These are phyloP conservation scores for Telenomus remus DNA, from an alignment of 1,140 invertebrate species.

Conservation along the genomic window DNA sequence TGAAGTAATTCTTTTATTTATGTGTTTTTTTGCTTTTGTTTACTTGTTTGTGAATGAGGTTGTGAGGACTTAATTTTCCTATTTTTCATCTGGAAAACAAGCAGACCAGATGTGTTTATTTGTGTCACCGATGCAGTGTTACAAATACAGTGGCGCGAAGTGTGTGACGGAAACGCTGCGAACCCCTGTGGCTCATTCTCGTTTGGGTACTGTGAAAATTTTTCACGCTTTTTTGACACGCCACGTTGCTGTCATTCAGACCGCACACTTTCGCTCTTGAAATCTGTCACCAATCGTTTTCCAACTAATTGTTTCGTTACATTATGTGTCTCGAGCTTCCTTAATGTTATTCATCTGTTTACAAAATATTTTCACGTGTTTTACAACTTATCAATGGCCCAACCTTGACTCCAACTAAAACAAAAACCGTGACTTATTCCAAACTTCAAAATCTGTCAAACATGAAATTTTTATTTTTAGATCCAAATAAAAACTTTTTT, in stretches of 20 bases:
- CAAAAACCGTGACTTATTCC: too few species aligned
- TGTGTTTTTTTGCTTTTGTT: too few species aligned
- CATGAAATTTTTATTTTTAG: too few species aligned
- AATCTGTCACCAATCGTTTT: constrained; percentile 38
- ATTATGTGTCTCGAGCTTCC: neutral
- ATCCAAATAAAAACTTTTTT: too few species aligned
- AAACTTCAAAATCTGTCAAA: too few species aligned
- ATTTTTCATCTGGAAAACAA: neutral
- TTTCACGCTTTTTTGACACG: constrained; percentile 65
- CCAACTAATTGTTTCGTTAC: constrained; percentile 14
- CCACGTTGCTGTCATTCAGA: constrained; percentile 7
- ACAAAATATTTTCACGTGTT: too few species aligned
- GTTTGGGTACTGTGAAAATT: constrained; percentile 70
- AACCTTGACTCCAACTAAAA: too few species aligned
- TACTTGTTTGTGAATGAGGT: too few species aligned
- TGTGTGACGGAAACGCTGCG: constrained; percentile 24
- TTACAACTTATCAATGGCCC: too few species aligned
- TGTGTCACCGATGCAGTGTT: constrained; percentile 40
- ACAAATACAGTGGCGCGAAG: constrained; percentile 17
- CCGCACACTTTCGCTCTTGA: constrained; percentile 22
- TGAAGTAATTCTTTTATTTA: too few species aligned
- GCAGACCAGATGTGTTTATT: constrained; percentile 40
- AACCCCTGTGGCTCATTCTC: constrained; percentile 59
- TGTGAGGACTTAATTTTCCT: neutral
- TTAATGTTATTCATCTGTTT: neutral